Percentiles rank a stretch among this genome's conserved stretches.
These are phyloP conservation scores for Ibidorhyncha struthersii DNA, from an alignment of 2,113 vertebrate species.

Conservation along the genomic window DNA sequence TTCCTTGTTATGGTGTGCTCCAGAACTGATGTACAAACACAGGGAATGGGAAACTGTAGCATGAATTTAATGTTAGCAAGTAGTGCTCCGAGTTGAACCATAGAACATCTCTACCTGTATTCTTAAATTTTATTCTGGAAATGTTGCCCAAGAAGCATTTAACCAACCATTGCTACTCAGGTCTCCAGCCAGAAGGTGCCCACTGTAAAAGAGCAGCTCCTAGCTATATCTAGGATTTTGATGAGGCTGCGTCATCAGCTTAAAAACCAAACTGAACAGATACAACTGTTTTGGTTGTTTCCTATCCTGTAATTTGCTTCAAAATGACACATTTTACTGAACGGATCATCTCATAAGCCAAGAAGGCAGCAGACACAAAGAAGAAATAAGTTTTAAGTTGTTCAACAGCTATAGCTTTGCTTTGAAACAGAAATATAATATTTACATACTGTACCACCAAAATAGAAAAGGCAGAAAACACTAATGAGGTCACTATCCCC, in stretches of 20 bases:
- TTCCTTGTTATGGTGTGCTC: neutral
- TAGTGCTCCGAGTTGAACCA: neutral
- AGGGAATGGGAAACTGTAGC: neutral
- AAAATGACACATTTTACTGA: neutral
- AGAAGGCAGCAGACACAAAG: neutral
- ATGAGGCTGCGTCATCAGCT: neutral
- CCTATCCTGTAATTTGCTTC: neutral
- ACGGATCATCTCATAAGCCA: neutral
- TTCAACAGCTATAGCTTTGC: neutral
- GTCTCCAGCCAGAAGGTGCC: neutral
- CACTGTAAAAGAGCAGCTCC: neutral
- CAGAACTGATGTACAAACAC: neutral
- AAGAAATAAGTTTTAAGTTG: neutral
- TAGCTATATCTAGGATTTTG: neutral
- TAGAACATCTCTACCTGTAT: neutral
- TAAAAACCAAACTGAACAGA: neutral
- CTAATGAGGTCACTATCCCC: neutral
- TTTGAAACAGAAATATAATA: neutral
- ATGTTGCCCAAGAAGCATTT: neutral
- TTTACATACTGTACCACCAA: neutral
- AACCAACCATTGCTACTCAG: neutral
- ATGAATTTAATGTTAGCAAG: neutral
- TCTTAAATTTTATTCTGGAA: neutral
- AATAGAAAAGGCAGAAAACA: neutral
- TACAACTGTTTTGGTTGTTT: neutral